Evolutionary conservation across 2,888 invertebrate genomes (phyloP).

Genomic region (Apodemia zela): DNA sequence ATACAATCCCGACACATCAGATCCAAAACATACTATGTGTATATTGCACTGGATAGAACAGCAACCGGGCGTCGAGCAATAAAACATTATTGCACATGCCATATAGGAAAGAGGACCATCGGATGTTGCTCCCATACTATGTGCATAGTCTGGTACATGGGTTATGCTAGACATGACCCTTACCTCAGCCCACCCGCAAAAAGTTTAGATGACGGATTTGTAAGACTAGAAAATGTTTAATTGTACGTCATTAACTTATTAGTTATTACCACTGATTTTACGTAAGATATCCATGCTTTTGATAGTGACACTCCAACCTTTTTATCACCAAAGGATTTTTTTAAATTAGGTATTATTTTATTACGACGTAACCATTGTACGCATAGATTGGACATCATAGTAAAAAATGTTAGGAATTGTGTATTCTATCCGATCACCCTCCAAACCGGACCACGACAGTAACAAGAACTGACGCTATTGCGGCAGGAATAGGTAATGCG

Average conservation of each 20-base stretch:
- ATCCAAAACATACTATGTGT: neutral
- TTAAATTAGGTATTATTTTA: constrained; percentile 3
- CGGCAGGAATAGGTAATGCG: too few relatives aligned
- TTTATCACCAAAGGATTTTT: neutral
- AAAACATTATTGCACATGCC: neutral
- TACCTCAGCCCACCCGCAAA: neutral
- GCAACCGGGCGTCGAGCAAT: neutral
- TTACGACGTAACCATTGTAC: constrained; percentile 14
- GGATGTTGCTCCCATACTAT: neutral
- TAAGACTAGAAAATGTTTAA: neutral
- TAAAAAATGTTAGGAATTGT: constrained; percentile 19
- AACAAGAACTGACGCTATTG: too few relatives aligned
- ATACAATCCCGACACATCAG: too few relatives aligned
- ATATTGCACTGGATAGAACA: neutral
- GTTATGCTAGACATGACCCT: neutral
- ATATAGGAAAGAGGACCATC: neutral
- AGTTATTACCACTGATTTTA: neutral
- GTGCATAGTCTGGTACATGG: constrained; percentile 1
- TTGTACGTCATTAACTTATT: neutral
- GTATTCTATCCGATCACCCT: neutral
- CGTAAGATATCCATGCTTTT: neutral
- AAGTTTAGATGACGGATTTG: neutral
- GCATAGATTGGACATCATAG: constrained; percentile 15
- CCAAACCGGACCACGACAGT: too few relatives aligned
- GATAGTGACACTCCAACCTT: too few relatives aligned